A percentile compares a stretch with the other conserved stretches of the same genome.
phyloP scores from a whole-genome alignment of 1,140 invertebrate genomes.

The Drosophila pseudoananassae region DNA sequence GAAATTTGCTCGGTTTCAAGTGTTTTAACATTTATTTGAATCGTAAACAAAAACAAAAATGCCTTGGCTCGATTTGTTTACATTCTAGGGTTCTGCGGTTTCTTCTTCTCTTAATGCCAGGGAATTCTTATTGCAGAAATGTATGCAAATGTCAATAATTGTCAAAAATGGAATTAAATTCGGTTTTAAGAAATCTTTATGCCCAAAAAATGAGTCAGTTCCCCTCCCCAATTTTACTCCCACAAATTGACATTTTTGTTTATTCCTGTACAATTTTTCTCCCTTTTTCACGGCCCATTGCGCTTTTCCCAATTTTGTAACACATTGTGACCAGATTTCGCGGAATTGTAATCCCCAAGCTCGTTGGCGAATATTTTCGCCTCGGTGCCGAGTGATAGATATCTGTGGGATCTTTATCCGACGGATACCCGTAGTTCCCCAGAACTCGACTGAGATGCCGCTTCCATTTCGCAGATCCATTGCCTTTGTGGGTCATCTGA shows the following conservation, averaged over 20 bases:
- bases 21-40: constrained; percentile 49
- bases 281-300: constrained; percentile 47
- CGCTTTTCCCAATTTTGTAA: constrained; percentile 54
- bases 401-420: constrained; percentile 13
- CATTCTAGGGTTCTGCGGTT: constrained; percentile 26
- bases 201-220: constrained; percentile 32
- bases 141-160: constrained; percentile 61
- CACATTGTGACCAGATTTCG: constrained; percentile 78
- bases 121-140: constrained; percentile 52
- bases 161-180: constrained; percentile 9
- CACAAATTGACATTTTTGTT: constrained; percentile 54
- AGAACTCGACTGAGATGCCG: constrained; percentile 5
- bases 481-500: constrained; percentile 11
- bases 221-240: constrained; percentile 3
- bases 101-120: constrained; percentile 19
- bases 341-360: constrained; percentile 42
- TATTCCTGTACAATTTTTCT: constrained; percentile 3
- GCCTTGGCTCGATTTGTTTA: constrained; percentile 42
- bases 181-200: constrained; percentile 6
- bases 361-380: constrained; percentile 16
- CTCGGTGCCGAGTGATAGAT: constrained; percentile 41
- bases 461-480: constrained; percentile 13
- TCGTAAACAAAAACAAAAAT: constrained; percentile 36
- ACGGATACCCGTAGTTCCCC: constrained; percentile 14
- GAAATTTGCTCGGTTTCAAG: constrained; percentile 53